A percentile compares a stretch with the other conserved stretches of the same genome.
These are phyloP conservation scores for Pelodiscus sinensis DNA, from an alignment of 2,113 vertebrate genomes.

Conservation along the genomic window DNA sequence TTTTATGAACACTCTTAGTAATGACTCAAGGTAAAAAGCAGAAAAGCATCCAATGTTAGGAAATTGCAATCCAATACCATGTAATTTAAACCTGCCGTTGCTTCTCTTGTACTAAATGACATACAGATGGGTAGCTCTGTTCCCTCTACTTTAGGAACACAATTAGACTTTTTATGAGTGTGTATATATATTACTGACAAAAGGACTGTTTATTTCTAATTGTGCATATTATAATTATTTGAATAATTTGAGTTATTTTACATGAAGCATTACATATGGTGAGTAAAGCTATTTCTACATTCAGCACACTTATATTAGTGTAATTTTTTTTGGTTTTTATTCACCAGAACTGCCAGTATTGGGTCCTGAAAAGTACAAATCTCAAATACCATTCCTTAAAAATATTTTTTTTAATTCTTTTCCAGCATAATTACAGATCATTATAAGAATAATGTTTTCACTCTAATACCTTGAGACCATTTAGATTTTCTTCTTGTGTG, in stretches of 20 bases:
- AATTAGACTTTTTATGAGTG: slow-evolving; percentile 84
- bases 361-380: neutral
- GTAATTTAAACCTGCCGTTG: slow-evolving; percentile 92
- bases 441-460: neutral
- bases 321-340: slow-evolving; percentile 34
- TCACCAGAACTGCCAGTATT: slow-evolving; percentile 3
- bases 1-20: slow-evolving; percentile 87
- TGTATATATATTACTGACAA: slow-evolving; percentile 65
- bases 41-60: slow-evolving; percentile 87
- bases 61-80: slow-evolving; percentile 91
- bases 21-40: slow-evolving; percentile 86
- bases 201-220: slow-evolving; percentile 78
- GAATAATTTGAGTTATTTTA: slow-evolving; percentile 64
- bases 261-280: slow-evolving; percentile 33
- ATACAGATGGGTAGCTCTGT: slow-evolving; percentile 88
- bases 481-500: slow-evolving; percentile 13
- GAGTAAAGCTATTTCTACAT: slow-evolving; percentile 56
- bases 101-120: slow-evolving; percentile 88
- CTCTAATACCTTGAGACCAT: neutral
- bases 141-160: slow-evolving; percentile 78
- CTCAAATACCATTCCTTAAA: neutral
- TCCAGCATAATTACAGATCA: neutral
- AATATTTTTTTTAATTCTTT: neutral
- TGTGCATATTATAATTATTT: slow-evolving; percentile 73
- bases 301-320: slow-evolving; percentile 21